Base-by-base conservation (phyloP, 1,140 invertebrate species). In the Trypoxylus dichotomus region DNA sequence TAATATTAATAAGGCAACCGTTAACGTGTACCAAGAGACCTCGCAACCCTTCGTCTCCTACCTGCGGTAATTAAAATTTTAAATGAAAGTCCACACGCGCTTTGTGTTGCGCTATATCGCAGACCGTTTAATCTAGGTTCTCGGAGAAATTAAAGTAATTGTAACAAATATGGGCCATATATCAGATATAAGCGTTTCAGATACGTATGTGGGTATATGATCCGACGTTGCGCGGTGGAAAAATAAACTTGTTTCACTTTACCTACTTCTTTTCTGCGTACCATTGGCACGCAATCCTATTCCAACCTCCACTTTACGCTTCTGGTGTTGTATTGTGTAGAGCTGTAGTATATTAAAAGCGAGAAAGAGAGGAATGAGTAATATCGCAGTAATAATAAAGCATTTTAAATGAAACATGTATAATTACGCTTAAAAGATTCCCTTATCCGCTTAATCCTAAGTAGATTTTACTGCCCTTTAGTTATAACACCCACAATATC, bases 1-100 rank as follows among this genome's bases (percentile, higher is more conserved):
- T 68, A 68, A 68, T 68, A 68, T 68, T 68, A 68, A 68, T 68
- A 68, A 68, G 60, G 60, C 27, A 68, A 68, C 24, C 60, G 60
- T 68, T 29, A 27, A 60, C n/a, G n/a, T 60, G 15, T 1, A 60
- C n/a, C 21, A 60, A 60, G 58, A 19, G 60, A 58, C 21, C 13
- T 21, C 24, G 60, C 60, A 5, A 29, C 24, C 60, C 60, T 27
- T 10, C 27, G 11, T 25, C 7, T 24, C 24, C 27, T 2, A 15
- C 19, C 13, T 68, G 27, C 11, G 21, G 60, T 68, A 68, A 68
- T 68, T 68, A 68, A 68, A 68, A 68, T 11, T 68, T 68, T 27
- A 68, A 68, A 68, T 68, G 60, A 15, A 68, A 68, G 27, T 68
- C 60, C 60, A 68, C 27, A 24, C 60, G 24, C 60, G 60, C 27